Evolutionary conservation across 2,113 vertebrate species (phyloP).

Genomic region (Hemiprocne comata): DNA sequence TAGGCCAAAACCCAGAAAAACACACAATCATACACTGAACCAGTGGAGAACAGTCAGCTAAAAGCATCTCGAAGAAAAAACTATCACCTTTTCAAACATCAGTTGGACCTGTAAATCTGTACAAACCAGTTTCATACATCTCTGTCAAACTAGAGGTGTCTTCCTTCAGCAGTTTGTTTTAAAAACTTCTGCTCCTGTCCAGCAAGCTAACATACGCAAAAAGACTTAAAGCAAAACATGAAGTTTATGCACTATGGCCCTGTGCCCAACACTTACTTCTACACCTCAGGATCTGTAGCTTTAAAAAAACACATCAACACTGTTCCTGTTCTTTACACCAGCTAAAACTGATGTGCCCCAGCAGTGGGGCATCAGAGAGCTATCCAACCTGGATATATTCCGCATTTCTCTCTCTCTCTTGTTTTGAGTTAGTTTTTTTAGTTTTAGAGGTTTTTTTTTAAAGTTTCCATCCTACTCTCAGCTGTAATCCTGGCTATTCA

Average conservation of each 20-base stretch:
- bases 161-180: neutral
- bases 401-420: neutral
- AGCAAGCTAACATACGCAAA: neutral
- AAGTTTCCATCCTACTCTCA: neutral
- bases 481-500: neutral
- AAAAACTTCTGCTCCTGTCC: neutral
- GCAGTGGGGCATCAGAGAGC: neutral
- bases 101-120: neutral
- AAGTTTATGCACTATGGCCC: neutral
- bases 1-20: constrained; percentile 26
- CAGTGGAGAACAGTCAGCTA: neutral
- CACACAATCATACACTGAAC: neutral
- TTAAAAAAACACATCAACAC: neutral
- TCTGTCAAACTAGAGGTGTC: neutral
- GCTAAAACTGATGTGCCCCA: neutral
- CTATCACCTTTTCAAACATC: neutral
- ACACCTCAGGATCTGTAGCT: neutral
- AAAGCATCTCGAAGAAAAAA: neutral
- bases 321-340: neutral
- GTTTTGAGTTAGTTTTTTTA: neutral
- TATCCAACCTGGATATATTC: neutral
- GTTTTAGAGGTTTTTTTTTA: neutral
- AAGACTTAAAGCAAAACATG: neutral
- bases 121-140: neutral
- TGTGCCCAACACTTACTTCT: neutral